phyloP scores from a whole-genome alignment of 2,113 vertebrate species.

The Pachyramphus minor region DNA sequence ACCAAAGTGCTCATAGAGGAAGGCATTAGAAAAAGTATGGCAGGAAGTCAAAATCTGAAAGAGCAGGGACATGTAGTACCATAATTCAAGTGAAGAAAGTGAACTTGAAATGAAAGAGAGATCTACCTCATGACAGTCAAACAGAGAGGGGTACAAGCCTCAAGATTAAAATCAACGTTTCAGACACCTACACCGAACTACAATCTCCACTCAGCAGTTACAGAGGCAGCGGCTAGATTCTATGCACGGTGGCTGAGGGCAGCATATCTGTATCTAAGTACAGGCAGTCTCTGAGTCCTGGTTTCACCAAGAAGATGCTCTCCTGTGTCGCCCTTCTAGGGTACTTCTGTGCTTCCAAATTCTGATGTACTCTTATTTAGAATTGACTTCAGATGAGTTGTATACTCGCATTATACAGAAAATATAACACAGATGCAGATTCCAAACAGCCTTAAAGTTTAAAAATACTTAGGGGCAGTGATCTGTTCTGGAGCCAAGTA shows the following conservation, averaged over 20 bases:
- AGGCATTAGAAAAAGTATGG: neutral
- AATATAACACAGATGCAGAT: neutral
- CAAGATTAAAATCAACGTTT: neutral
- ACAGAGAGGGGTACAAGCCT: neutral
- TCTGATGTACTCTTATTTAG: neutral
- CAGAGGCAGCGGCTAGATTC: neutral
- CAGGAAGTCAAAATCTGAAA: neutral
- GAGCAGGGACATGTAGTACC: neutral
- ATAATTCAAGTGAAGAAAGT: neutral
- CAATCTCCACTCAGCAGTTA: neutral
- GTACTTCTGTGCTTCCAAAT: neutral
- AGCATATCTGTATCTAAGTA: neutral
- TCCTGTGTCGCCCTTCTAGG: accelerated
- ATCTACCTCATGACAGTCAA: neutral
- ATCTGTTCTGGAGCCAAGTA: neutral
- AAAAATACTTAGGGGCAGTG: neutral
- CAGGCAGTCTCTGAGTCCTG: neutral
- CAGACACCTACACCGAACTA: neutral
- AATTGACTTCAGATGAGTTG: neutral
- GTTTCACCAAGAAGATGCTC: neutral
- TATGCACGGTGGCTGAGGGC: neutral
- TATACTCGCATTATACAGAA: neutral
- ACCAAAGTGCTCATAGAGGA: neutral
- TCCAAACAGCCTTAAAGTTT: neutral
- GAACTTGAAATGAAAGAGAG: neutral